These are phyloP conservation scores for Telmatherina bonti DNA, from an alignment of 2,797 vertebrate genomes.

Conservation along the genomic window DNA sequence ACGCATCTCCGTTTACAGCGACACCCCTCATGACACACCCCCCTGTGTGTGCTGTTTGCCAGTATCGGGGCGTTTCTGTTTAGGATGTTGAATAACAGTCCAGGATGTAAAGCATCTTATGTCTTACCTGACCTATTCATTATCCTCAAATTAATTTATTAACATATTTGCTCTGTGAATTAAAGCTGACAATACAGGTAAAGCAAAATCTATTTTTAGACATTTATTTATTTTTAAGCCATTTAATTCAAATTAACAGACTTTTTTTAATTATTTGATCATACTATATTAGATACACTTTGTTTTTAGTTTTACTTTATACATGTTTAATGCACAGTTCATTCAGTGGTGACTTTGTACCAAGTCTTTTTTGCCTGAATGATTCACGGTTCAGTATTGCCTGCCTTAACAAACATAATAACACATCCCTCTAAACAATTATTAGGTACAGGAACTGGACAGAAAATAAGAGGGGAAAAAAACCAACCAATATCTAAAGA, in stretches of 20 bases:
- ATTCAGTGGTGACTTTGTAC: neutral
- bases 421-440: no score
- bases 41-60: slow-evolving; percentile 51
- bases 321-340: slow-evolving; percentile 5
- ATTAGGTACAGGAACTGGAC: no score
- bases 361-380: neutral
- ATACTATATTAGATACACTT: neutral
- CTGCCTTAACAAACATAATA: no score
- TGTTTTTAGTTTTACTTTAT: neutral
- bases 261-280: neutral
- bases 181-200: neutral
- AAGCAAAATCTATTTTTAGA: no score
- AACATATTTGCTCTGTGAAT: neutral
- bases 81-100: slow-evolving; percentile 33
- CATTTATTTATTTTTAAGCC: no score
- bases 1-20: slow-evolving; percentile 34
- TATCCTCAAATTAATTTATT: no score
- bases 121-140: neutral
- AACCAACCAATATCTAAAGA: neutral
- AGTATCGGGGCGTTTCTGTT: slow-evolving; percentile 55
- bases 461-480: neutral
- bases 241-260: neutral
- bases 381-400: neutral
- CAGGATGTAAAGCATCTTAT: slow-evolving; percentile 15
- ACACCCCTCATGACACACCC: slow-evolving; percentile 69